Conservation (phyloP, 2,888 invertebrate genomes). For the Andrena camellia region DNA sequence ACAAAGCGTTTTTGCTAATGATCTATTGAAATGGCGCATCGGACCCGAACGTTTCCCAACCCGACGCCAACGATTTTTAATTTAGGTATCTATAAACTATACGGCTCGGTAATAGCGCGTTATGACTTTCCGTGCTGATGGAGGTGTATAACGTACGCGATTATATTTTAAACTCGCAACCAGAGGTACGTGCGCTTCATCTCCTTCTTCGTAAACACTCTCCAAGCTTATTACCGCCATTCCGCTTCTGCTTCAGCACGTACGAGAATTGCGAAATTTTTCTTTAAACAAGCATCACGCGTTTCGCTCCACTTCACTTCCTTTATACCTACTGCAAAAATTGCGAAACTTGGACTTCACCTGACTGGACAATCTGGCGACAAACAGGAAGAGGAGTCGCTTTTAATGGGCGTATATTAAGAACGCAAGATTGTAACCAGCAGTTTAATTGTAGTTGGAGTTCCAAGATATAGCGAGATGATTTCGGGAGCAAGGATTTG, state of each 20-base stretch:
- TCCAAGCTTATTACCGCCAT: slow-evolving; percentile 17
- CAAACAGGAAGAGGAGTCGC: slow-evolving; percentile 48
- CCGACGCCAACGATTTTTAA: neutral
- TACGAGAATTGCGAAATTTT: slow-evolving; percentile 17
- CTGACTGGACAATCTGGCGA: neutral
- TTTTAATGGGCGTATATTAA: slow-evolving; percentile 52
- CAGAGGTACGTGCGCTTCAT: slow-evolving; percentile 37
- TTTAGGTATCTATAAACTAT: slow-evolving; percentile 13
- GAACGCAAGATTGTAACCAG: neutral
- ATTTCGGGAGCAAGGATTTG: neutral
- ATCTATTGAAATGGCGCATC: too few species aligned
- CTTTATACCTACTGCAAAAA: neutral
- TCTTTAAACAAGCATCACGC: neutral
- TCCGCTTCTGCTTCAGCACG: slow-evolving; percentile 1
- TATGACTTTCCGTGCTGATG: slow-evolving; percentile 16
- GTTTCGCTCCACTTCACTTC: neutral
- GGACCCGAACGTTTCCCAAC: too few species aligned
- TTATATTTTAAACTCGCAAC: slow-evolving; percentile 14
- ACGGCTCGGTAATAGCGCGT: neutral
- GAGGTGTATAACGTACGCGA: neutral
- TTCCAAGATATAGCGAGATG: slow-evolving; percentile 1
- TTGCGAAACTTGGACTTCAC: neutral
- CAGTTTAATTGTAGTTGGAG: slow-evolving; percentile 7
- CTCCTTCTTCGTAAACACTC: slow-evolving; percentile 35
- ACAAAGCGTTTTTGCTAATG: neutral